These are phyloP conservation scores for Zaprionus lineosus DNA, from an alignment of 2,888 invertebrate genomes.

Conservation along the genomic window DNA sequence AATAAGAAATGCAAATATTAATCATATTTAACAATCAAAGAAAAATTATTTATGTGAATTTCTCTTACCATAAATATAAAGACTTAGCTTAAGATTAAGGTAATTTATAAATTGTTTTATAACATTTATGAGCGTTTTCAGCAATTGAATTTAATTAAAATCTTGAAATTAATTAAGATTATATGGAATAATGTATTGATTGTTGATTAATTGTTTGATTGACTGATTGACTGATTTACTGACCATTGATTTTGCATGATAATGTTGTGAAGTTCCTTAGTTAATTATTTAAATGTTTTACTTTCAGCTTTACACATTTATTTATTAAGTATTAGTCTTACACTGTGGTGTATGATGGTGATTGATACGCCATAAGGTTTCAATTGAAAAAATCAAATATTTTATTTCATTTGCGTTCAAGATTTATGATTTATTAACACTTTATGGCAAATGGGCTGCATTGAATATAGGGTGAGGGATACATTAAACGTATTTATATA, in stretches of 20 bases:
- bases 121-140: slow-evolving; percentile 76
- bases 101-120: slow-evolving; percentile 25
- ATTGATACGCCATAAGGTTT: too few relatives aligned
- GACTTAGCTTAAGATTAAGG: slow-evolving; percentile 62
- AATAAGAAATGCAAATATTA: slow-evolving; percentile 70
- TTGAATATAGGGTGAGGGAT: too few relatives aligned
- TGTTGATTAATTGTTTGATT: slow-evolving; percentile 38
- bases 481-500: too few relatives aligned
- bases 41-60: slow-evolving; percentile 55
- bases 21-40: slow-evolving; percentile 69
- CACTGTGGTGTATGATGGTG: slow-evolving; percentile 37
- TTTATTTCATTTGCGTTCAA: slow-evolving; percentile 25
- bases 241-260: slow-evolving; percentile 68
- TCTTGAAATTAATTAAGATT: slow-evolving; percentile 20
- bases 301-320: too few relatives aligned
- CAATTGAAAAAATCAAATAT: slow-evolving; percentile 36
- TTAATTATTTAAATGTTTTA: too few relatives aligned
- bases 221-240: slow-evolving; percentile 43
- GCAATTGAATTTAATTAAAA: slow-evolving; percentile 58
- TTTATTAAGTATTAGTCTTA: too few relatives aligned
- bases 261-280: slow-evolving; percentile 61
- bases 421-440: slow-evolving; percentile 8
- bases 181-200: slow-evolving; percentile 14
- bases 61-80: slow-evolving; percentile 28
- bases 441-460: slow-evolving; percentile 45